Percentiles rank a stretch among this genome's conserved stretches.
Conservation (phyloP, 2,113 vertebrate genomes). For the Corythaixoides concolor region DNA sequence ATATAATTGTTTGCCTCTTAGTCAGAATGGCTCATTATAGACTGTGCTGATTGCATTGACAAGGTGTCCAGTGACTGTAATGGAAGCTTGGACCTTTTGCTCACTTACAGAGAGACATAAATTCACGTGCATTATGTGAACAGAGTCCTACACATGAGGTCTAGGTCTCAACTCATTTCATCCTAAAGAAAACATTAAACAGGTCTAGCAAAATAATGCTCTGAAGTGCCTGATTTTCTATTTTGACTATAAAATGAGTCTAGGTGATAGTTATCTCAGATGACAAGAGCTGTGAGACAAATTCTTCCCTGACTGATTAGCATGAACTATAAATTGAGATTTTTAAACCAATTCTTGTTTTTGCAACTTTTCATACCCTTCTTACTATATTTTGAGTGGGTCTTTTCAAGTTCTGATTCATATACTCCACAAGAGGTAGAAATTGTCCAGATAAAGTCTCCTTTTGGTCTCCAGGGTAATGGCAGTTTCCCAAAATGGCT, state of each 20-base stretch:
- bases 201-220: background rate
- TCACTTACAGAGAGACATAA: background rate
- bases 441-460: background rate
- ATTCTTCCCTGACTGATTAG: background rate
- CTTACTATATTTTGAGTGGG: background rate
- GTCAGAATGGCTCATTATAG: background rate
- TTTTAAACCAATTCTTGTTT: background rate
- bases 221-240: background rate
- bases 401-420: background rate
- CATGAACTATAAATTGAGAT: background rate
- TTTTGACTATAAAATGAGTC: background rate
- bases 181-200: background rate
- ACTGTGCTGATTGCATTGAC: background rate
- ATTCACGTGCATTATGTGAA: background rate
- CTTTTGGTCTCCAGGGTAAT: conserved; percentile 61
- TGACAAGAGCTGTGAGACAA: background rate
- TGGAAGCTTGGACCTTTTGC: background rate
- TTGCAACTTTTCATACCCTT: background rate
- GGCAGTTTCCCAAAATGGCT: conserved; percentile 5
- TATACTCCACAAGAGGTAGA: background rate
- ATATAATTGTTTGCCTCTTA: background rate
- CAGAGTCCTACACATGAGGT: background rate
- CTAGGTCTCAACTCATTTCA: background rate
- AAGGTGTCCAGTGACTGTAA: background rate
- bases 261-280: background rate